Conservation (phyloP, 2,797 vertebrate species). For the Alectoris magna region DNA sequence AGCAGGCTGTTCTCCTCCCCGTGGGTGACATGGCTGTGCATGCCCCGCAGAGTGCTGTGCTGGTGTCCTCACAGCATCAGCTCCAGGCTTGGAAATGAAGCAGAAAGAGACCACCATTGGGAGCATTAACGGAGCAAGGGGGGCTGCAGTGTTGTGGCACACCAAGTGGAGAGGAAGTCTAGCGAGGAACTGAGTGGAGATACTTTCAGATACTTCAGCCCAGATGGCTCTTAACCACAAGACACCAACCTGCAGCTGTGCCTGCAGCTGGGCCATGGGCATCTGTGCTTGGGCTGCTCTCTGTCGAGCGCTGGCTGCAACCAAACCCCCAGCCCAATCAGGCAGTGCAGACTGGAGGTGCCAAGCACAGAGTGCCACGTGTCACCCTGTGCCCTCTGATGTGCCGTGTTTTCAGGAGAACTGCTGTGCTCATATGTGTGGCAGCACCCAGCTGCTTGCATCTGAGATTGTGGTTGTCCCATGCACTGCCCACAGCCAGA, state of each 20-base stretch:
- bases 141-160: background rate
- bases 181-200: rapidly evolving
- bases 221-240: rapidly evolving
- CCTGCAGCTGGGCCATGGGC: background rate
- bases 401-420: no score
- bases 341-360: background rate
- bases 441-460: background rate
- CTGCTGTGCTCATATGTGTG: background rate
- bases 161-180: background rate
- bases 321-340: background rate
- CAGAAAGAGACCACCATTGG: background rate
- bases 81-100: background rate
- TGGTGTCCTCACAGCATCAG: rapidly evolving
- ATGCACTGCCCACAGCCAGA: background rate
- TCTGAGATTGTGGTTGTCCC: background rate
- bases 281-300: background rate
- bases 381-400: no score
- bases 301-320: background rate
- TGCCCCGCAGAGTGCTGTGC: background rate
- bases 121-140: background rate
- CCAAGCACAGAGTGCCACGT: background rate
- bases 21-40: rapidly evolving
- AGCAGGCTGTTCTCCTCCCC: background rate
- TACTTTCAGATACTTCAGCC: background rate
- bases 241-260: background rate